Evolutionary conservation across 2,888 invertebrate genomes (phyloP), one percentile per base, ranked within the genome.

Genomic region (Drosophila imparisetae): DNA sequence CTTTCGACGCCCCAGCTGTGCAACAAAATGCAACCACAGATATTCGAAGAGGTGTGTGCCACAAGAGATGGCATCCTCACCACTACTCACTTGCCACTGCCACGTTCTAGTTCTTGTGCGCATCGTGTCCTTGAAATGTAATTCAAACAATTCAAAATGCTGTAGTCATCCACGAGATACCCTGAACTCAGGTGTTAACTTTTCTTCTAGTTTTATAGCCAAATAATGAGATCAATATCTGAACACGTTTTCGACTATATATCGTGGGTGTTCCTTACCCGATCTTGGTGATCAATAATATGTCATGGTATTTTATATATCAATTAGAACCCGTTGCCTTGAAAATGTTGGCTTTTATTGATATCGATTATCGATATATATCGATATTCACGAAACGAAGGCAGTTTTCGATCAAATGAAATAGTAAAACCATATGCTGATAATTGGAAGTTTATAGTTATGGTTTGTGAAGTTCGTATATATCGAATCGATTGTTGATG

Each of bases 51-150:
- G 40, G 42, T 63, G 4, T 40, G 4, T 42, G 21, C 29, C 58
- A 29, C 55, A 45, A 48, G 63, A 18, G 58, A 6, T n/a, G 10
- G 13, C 55, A 24, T 15, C 30, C 30, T 48, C n/a, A 10, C 21
- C 21, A 11, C 36, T 5, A 21, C 13, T 18, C 55, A 11, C 24
- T 48, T 58, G 21, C 27, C 42, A 27, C 45, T 48, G 59, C 29
- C 32, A 62, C 72, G 54, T 40, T 69, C 50, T 58, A 69, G 63
- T 64, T 72, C 54, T 49, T 42, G 60, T 13, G 29, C 49, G 34
- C 21, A 40, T 40, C 34, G 54, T 68, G 78, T 66, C 83, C 83
- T 81, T 81, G 80, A 72, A 81, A 64, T 42, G 58, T 40, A 48
- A 57, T 52, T 36, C 13, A 54, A 65, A 53, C 29, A 55, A 63